Evolutionary conservation across 2,113 vertebrate species (phyloP), one percentile per base, ranked within the genome.

Genomic region (Microcebus tavaratra): DNA sequence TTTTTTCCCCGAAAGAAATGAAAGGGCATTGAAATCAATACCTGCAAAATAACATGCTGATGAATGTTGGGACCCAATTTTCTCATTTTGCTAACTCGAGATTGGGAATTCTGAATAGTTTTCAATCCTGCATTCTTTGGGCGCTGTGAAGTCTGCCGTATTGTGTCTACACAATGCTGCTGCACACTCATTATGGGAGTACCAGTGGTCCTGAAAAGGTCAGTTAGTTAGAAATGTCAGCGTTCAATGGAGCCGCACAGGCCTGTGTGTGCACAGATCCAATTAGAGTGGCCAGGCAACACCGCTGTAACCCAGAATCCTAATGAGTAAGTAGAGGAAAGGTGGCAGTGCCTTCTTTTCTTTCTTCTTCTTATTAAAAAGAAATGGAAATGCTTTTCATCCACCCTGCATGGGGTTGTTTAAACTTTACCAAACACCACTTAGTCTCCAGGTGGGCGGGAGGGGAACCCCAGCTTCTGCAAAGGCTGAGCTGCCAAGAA

Each of bases 161-260:
- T 99, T 99, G 99, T 99, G 99, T 99, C 98, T 98, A 99, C 99
- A 99, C 99, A 99, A 99, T 99, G 99, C 99, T 0, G 42, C 93
- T 98, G 98, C 99, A 99, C 99, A 99, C 99, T 99, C 99, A 99
- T 99, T 99, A 99, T 99, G 99, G 97, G 99, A 99, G 99, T 99
- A 99, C 99, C 98, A 99, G 98, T 94, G 98, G 99, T 99, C 98
- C 99, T 99, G 99, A 99, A 99, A 99, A 99, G 99, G 99, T 99
- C 99, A 99, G 99, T 98, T 99, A 99, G 99, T 99, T 99, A 99
- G 99, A 99, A 99, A 99, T 99, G 99, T 99, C 99, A 99, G 99
- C 98, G 98, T 99, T 99, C 99, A 99, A 99, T 99, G 99, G 98
- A 99, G 98, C 99, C 97, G 87, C 98, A 21, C 99, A 99, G 99